phyloP scores from a whole-genome alignment of 2,797 vertebrate species.

The Kryptopterus vitreolus region DNA sequence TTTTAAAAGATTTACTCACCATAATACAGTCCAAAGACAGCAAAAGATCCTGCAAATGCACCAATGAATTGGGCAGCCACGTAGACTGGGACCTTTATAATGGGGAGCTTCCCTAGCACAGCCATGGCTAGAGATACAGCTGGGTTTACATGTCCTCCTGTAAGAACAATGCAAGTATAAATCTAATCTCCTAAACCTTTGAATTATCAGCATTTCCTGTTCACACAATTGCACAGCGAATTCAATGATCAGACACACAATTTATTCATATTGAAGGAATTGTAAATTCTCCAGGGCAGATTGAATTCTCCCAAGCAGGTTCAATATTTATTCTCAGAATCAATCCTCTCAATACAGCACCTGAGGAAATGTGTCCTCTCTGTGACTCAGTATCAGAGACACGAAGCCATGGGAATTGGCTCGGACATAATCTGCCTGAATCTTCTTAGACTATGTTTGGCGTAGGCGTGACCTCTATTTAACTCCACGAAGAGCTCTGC shows the following conservation, averaged over 20 bases:
- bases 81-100: slow-evolving; percentile 91
- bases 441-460: slow-evolving; percentile 70
- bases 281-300: too few relatives aligned
- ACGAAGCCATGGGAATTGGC: slow-evolving; percentile 64
- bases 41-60: slow-evolving; percentile 86
- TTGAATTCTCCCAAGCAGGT: too few relatives aligned
- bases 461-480: slow-evolving; percentile 67
- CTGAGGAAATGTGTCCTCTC: neutral
- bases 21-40: slow-evolving; percentile 87
- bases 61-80: slow-evolving; percentile 88
- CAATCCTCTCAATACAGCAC: neutral
- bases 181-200: neutral
- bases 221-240: too few relatives aligned
- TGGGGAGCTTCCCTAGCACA: slow-evolving; percentile 83
- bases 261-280: too few relatives aligned
- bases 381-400: neutral
- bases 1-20: slow-evolving; percentile 61
- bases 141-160: slow-evolving; percentile 95
- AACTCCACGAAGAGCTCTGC: slow-evolving; percentile 57
- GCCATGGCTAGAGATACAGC: slow-evolving; percentile 94
- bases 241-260: too few relatives aligned
- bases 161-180: slow-evolving; percentile 35
- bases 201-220: neutral
- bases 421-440: slow-evolving; percentile 79
- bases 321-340: too few relatives aligned